Evolutionary conservation across 2,113 vertebrate genomes (phyloP), one percentile per base, ranked within the genome.

Genomic region (Callipepla squamata): DNA sequence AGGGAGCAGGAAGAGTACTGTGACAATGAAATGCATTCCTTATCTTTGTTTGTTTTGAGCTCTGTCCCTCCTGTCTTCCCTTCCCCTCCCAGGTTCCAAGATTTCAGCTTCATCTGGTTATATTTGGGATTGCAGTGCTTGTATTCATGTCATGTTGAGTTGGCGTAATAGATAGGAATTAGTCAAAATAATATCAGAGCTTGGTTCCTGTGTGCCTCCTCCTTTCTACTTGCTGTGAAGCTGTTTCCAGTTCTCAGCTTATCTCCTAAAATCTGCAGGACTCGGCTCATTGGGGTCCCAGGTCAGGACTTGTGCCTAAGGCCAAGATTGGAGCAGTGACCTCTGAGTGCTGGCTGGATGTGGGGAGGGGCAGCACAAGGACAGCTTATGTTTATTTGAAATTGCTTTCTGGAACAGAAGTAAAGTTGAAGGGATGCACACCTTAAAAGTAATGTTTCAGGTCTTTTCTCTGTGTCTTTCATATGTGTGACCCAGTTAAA

Each of bases 21-120:
- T 5, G 1, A 19, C 1, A 2, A n/a, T 8, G 15, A 38, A 50
- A 14, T 3, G 13, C 14, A 7, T 30, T 53, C 80, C 16, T 65
- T 32, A 1, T 6, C 47, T 62, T 32, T 13, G 61, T 11, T 72
- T 50, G 61, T 11, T 72, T 50, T 38, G 4, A 58, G 40, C 25
- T 73, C 57, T 13, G 32, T 42, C 17, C n/a, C 30, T 42, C 36
- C 23, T n/a, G 36, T 58, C 42, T 53, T 40, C 47, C 42, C 28
- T n/a, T 68, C 55, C 67, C 45, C 9, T 28, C 57, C 30, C 3
- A 0, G 44, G 2, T 65, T 30, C 68, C 70, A 38, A 18, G 42
- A 57, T 80, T 72, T 57, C 42, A 47, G 23, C 70, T 47, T 53
- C 48, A 1, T 2, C n/a, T 21, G 10, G 25, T 20, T 0, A 0